Evolutionary conservation across 1,140 invertebrate genomes (phyloP).

Genomic region (Megalopta genalis): DNA sequence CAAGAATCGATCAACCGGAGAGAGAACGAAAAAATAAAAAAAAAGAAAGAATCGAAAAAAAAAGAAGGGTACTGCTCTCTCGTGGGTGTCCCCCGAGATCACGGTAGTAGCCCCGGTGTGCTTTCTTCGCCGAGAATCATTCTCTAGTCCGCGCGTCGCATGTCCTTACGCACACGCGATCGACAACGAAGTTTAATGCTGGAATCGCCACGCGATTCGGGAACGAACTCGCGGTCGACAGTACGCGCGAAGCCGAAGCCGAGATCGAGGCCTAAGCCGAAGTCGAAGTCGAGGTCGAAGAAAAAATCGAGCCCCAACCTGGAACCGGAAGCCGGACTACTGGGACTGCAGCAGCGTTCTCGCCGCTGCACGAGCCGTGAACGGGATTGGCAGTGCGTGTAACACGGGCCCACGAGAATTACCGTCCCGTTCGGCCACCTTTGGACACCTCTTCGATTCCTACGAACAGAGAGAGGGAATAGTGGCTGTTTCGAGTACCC

Average conservation of each 20-base stretch:
- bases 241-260: neutral
- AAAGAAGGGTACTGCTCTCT: too few species aligned
- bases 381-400: neutral
- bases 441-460: too few species aligned
- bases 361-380: neutral
- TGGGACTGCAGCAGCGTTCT: neutral
- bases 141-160: neutral
- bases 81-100: neutral
- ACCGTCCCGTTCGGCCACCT: too few species aligned
- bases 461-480: too few species aligned
- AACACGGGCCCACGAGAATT: neutral
- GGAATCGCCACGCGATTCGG: neutral
- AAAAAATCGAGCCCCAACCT: neutral
- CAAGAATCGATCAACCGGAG: too few species aligned
- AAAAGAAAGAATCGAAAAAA: conserved; percentile 11
- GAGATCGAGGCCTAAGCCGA: neutral
- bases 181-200: neutral
- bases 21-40: too few species aligned
- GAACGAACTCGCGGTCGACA: neutral
- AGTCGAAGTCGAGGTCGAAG: neutral
- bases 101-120: neutral
- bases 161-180: conserved; percentile 3
- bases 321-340: neutral
- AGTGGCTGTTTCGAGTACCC: too few species aligned
- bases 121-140: neutral